Percentiles rank a stretch among this genome's conserved stretches.
These are phyloP conservation scores for Myxocyprinus asiaticus DNA, from an alignment of 2,113 vertebrate genomes.

Conservation along the genomic window DNA sequence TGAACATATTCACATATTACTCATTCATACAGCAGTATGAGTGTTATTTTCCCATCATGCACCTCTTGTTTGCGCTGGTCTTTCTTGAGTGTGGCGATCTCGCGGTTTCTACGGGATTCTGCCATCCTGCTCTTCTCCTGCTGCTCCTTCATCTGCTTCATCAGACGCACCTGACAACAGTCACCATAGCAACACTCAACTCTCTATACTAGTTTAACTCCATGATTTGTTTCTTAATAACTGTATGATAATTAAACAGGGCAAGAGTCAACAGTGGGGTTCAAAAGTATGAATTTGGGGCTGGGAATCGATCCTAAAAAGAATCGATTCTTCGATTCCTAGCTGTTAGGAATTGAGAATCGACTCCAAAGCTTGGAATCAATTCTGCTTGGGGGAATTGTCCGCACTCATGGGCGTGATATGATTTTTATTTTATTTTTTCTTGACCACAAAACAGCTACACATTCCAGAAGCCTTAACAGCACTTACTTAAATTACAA, in stretches of 20 bases:
- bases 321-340: too few species aligned
- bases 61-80: conserved; percentile 92
- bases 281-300: too few species aligned
- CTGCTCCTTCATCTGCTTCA: conserved; percentile 99
- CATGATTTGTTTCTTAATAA: background rate
- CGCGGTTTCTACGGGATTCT: conserved; percentile 89
- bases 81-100: conserved; percentile 95
- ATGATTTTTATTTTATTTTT: too few species aligned
- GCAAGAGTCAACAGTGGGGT: too few species aligned
- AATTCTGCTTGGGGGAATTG: too few species aligned
- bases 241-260: background rate
- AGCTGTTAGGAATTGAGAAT: too few species aligned
- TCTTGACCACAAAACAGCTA: too few species aligned
- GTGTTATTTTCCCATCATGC: conserved; percentile 1
- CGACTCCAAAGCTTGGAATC: too few species aligned
- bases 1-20: background rate
- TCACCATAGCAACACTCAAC: conserved; percentile 8
- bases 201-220: background rate
- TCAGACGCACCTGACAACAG: conserved; percentile 86
- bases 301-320: too few species aligned
- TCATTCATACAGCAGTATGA: background rate
- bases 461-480: too few species aligned
- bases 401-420: too few species aligned
- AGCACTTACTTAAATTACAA: too few species aligned
- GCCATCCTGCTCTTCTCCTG: conserved; percentile 94